Evolutionary conservation across 2,113 vertebrate genomes (phyloP).

Genomic region (Zosterops hypoxanthus): DNA sequence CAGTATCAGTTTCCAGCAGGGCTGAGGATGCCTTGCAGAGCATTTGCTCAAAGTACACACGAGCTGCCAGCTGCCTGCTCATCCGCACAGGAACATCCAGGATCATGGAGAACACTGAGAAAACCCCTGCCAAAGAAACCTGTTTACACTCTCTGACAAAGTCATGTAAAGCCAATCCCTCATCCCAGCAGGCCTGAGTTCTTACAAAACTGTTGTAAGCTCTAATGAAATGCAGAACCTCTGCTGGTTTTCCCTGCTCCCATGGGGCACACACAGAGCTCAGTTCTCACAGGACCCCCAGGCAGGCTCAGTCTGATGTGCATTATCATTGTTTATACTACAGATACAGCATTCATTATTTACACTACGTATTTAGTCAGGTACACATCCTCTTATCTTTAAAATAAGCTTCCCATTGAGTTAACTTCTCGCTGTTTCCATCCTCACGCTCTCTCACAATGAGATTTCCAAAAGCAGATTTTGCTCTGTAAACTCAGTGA

Average conservation of each 20-base stretch:
- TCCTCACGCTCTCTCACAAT: accelerated
- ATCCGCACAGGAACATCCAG: not conserved
- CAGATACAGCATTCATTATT: not conserved
- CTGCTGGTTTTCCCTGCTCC: not conserved
- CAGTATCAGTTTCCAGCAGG: not conserved
- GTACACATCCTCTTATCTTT: not conserved
- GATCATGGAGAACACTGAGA: not conserved
- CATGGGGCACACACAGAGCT: not conserved
- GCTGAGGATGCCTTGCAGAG: not conserved
- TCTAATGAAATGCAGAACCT: not conserved
- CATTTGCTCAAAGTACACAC: not conserved
- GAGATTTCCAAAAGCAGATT: not conserved
- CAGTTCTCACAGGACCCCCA: not conserved
- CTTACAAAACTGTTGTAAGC: not conserved
- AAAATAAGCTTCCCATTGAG: not conserved
- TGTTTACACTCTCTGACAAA: not conserved
- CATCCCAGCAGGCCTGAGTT: not conserved
- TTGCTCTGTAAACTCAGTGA: not conserved
- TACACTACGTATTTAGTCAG: not conserved
- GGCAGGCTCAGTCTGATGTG: not conserved
- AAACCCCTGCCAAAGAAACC: not conserved
- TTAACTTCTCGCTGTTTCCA: not conserved
- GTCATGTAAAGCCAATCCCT: not conserved
- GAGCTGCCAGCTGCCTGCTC: not conserved
- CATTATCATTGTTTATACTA: not conserved